Evolutionary conservation across 2,888 invertebrate species (phyloP), one percentile per base, ranked within the genome.

Genomic region (Agriopis aurantiaria): DNA sequence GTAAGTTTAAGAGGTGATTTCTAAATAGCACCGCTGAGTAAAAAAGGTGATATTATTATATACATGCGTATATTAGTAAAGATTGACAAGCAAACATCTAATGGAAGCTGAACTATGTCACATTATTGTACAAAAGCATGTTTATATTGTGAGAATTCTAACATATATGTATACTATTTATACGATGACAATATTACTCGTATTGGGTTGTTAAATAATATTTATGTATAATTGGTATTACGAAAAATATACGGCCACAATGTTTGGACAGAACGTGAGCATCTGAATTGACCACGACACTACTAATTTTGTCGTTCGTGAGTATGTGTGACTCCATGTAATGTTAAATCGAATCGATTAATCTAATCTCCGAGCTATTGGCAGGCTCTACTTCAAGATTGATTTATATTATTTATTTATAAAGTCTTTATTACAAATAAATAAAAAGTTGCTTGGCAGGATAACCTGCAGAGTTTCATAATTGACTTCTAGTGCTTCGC

Each of bases 371-470:
- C 75, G 72, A 74, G 74, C 75, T 69, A 12, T 56, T 68, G 57
- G 48, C 74, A 74, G 73, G 74, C 67, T 66, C 17, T 68, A 71
- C 65, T 75, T 74, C 46, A 72, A 79, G 82, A 88, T 88, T 91
- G 88, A 87, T 91, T 87, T 90, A 89, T 86, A 80, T 78, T 86
- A 85, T 91, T 91, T 93, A 92, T 89, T 92, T 89, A 88, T 91
- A 90, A 90, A 90, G 87, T 85, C 82, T 86, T 87, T 88, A 88
- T 87, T 90, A 90, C 86, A 89, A 88, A 86, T 75, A 62, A 64
- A 73, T 82, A 81, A 79, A 80, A 82, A 80, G 68, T 65, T 52
- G 56, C 71, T 62, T 71, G 75, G 77, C 79, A 80, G 77, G 75
- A 73, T 73, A 78, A 77, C 69, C 77, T 69, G 78, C 77, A 40